These are phyloP conservation scores for Gortyna flavago DNA, from an alignment of 2,888 invertebrate species.

Conservation along the genomic window DNA sequence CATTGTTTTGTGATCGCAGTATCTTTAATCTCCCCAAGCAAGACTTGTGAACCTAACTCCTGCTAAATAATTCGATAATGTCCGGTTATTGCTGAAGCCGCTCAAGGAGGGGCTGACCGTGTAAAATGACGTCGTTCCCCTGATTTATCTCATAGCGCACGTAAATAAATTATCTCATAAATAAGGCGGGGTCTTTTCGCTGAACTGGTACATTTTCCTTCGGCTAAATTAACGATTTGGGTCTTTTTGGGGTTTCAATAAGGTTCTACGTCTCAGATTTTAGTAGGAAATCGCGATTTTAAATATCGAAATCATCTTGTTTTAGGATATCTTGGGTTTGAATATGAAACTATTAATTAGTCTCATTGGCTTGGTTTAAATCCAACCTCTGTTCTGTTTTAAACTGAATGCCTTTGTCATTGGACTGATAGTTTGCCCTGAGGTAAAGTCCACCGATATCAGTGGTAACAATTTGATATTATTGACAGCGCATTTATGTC, in stretches of 20 bases:
- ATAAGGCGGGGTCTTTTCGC: constrained; percentile 56
- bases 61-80: constrained; percentile 30
- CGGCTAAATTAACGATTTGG: constrained; percentile 35
- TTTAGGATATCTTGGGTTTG: not conserved
- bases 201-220: constrained; percentile 44
- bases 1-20: not conserved
- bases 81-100: constrained; percentile 45
- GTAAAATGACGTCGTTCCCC: constrained; percentile 56
- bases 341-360: not conserved
- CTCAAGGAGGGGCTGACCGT: constrained; percentile 46
- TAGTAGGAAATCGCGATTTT: not conserved
- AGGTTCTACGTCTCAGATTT: not conserved
- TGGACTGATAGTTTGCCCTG: not conserved
- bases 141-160: constrained; percentile 58
- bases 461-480: not conserved
- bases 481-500: not conserved
- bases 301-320: not conserved
- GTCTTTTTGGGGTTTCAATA: constrained; percentile 23
- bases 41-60: not conserved
- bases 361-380: not conserved
- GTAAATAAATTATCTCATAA: constrained; percentile 65
- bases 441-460: not conserved
- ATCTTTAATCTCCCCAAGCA: not conserved
- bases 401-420: not conserved
- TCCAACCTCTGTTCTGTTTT: not conserved